Conservation (phyloP, 2,113 vertebrate species). For the Calidris pugnax region DNA sequence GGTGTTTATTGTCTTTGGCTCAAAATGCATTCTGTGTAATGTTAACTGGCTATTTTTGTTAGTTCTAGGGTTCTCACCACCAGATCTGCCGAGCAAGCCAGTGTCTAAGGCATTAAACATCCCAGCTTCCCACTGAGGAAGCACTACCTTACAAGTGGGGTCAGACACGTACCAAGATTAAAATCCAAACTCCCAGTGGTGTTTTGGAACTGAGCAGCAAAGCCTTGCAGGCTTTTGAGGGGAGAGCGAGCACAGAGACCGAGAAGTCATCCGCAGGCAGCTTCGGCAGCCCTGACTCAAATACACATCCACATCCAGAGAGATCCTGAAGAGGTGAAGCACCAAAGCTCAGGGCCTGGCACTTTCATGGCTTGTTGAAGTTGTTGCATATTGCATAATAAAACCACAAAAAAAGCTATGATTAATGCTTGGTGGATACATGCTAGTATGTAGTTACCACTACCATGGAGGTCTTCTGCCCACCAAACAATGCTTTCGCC, state of each 20-base stretch:
- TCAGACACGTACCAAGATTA: neutral
- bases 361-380: neutral
- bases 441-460: rapidly evolving
- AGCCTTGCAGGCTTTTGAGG: neutral
- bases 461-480: neutral
- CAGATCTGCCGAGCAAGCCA: neutral
- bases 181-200: neutral
- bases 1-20: neutral
- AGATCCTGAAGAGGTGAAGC: neutral
- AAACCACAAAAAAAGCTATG: neutral
- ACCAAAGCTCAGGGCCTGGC: neutral
- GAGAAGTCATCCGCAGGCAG: neutral
- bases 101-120: neutral
- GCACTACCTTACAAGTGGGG: neutral
- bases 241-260: rapidly evolving
- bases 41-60: neutral
- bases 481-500: neutral
- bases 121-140: neutral
- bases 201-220: neutral
- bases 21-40: neutral
- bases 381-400: neutral
- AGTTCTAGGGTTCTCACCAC: neutral
- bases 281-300: neutral
- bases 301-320: neutral
- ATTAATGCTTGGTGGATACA: too few species aligned